Percentiles rank a stretch among this genome's conserved stretches.
Evolutionary conservation across 2,888 invertebrate genomes (phyloP).

Genomic region (Lampropteryx suffumata): DNA sequence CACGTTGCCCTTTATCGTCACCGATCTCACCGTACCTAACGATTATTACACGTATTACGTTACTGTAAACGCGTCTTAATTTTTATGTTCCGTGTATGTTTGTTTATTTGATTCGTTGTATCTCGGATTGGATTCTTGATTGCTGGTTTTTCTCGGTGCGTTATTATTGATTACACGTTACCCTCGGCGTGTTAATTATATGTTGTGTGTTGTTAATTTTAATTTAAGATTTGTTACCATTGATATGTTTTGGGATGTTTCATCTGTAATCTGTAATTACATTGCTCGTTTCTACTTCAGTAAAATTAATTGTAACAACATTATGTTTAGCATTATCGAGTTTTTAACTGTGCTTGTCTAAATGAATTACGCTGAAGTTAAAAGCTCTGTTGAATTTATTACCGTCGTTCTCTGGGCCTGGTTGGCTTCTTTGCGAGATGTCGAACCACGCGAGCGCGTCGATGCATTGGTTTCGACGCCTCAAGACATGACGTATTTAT

Average conservation of each 20-base stretch:
- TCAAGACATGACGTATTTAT: conserved; percentile 67
- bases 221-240: conserved; percentile 56
- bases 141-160: conserved; percentile 53
- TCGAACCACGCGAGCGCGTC: conserved; percentile 52
- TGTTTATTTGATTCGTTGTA: conserved; percentile 71
- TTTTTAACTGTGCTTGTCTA: conserved; percentile 35
- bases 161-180: conserved; percentile 76
- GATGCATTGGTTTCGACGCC: conserved; percentile 58
- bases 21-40: conserved; percentile 69
- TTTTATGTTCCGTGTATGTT: conserved; percentile 63
- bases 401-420: conserved; percentile 64
- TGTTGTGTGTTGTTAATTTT: conserved; percentile 66
- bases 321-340: background rate
- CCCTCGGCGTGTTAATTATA: conserved; percentile 68
- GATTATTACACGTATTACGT: conserved; percentile 77
- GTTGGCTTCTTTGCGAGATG: conserved; percentile 68
- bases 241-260: conserved; percentile 42
- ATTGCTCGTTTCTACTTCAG: conserved; percentile 34
- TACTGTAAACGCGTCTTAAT: conserved; percentile 70
- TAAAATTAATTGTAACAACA: conserved; percentile 4
- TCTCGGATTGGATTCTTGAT: conserved; percentile 60
- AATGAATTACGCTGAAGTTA: conserved; percentile 61
- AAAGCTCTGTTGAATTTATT: conserved; percentile 67
- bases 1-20: conserved; percentile 72
- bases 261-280: conserved; percentile 42